A percentile compares a stretch with the other conserved stretches of the same genome.
These are phyloP conservation scores for Rhodeus uyekii DNA, from an alignment of 2,797 vertebrate genomes.

Conservation along the genomic window DNA sequence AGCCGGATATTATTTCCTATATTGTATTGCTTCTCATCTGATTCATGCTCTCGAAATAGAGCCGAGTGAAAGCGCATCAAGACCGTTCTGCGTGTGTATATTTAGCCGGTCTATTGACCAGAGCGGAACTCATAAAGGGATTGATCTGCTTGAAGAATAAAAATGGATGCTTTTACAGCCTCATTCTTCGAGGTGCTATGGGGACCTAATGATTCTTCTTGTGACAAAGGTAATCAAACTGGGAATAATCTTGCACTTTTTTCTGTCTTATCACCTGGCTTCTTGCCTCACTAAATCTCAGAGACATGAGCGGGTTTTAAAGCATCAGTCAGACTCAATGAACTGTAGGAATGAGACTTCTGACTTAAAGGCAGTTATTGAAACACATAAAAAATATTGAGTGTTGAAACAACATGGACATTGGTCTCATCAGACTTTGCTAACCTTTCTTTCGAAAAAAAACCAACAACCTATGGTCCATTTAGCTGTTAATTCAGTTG, in stretches of 20 bases:
- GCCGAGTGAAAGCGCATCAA: slow-evolving; percentile 48
- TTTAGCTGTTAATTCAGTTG: neutral
- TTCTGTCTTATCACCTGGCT: neutral
- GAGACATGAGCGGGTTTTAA: neutral
- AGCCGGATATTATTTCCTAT: slow-evolving; percentile 37
- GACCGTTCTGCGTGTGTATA: slow-evolving; percentile 36
- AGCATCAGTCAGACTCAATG: neutral
- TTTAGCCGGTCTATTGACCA: slow-evolving; percentile 51
- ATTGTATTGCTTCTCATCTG: slow-evolving; percentile 55
- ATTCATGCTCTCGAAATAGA: slow-evolving; percentile 56
- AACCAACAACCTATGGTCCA: neutral
- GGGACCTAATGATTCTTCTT: neutral
- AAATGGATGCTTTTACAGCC: slow-evolving; percentile 9
- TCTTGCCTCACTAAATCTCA: neutral
- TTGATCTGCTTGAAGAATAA: slow-evolving; percentile 47
- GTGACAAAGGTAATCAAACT: slow-evolving; percentile 11
- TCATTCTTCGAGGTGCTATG: slow-evolving; percentile 21
- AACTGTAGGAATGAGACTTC: neutral
- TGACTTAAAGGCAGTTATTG: neutral
- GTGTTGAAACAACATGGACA: too few relatives aligned
- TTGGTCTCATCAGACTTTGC: neutral
- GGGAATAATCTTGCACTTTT: neutral
- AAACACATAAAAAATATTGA: too few relatives aligned
- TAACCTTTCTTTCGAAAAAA: neutral
- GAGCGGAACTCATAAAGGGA: slow-evolving; percentile 45